These are phyloP conservation scores for Nephrotoma flavescens DNA, from an alignment of 2,888 invertebrate genomes.

Conservation along the genomic window DNA sequence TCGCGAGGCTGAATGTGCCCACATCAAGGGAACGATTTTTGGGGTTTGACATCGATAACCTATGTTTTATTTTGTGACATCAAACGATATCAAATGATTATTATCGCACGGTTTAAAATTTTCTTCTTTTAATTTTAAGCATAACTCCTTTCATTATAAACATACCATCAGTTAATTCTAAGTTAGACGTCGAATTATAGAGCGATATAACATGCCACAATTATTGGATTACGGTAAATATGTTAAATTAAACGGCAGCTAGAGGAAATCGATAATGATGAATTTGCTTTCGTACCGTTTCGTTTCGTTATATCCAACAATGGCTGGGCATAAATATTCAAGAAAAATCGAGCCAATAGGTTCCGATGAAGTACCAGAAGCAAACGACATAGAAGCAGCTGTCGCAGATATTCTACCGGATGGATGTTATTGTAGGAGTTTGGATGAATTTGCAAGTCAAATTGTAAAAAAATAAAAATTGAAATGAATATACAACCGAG, in stretches of 20 bases:
- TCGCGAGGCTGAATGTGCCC: no score
- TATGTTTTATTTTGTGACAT: no score
- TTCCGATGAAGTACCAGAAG: constrained; percentile 12
- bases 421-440: constrained; percentile 48
- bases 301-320: no score
- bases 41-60: no score
- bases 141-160: not conserved
- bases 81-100: no score
- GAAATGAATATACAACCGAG: no score
- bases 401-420: constrained; percentile 54
- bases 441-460: constrained; percentile 54
- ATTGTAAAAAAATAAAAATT: constrained; percentile 63
- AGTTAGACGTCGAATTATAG: not conserved
- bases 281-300: constrained; percentile 52
- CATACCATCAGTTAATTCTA: not conserved
- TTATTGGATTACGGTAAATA: constrained; percentile 24
- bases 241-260: constrained; percentile 34
- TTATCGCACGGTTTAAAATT: no score
- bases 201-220: constrained; percentile 2
- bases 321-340: constrained; percentile 64
- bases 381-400: constrained; percentile 61
- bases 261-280: constrained; percentile 50
- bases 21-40: no score
- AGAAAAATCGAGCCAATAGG: constrained; percentile 44
- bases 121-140: not conserved